Evolutionary conservation across 2,113 vertebrate genomes (phyloP).

Genomic region (Patagioenas fasciata): DNA sequence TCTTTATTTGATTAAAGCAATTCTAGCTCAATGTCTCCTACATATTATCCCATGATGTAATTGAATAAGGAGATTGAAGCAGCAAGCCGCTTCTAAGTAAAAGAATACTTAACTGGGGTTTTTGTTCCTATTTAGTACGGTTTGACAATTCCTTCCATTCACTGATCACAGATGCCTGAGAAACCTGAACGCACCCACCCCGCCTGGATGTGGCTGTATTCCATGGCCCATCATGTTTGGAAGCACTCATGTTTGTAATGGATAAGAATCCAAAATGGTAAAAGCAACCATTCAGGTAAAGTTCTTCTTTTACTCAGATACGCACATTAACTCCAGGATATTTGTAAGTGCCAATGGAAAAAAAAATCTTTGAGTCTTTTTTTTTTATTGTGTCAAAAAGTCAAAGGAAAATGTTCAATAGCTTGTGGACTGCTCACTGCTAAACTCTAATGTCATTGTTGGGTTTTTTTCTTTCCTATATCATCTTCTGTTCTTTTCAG

Average conservation of each 20-base stretch:
- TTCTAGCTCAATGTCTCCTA: constrained; percentile 21
- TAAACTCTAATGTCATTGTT: neutral
- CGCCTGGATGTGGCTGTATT: neutral
- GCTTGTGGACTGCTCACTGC: neutral
- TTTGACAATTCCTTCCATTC: constrained; percentile 59
- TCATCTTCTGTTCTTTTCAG: neutral
- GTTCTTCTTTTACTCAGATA: neutral
- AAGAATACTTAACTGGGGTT: constrained; percentile 45
- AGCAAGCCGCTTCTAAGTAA: constrained; percentile 58
- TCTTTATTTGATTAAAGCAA: constrained; percentile 35
- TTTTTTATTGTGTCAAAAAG: neutral
- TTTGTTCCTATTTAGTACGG: constrained; percentile 45
- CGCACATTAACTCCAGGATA: neutral
- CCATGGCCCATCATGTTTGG: neutral
- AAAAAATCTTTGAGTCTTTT: neutral
- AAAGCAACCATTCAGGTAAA: neutral
- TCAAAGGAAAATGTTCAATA: neutral
- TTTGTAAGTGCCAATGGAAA: neutral
- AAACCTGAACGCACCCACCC: neutral
- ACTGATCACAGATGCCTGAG: neutral
- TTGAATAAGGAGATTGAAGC: constrained; percentile 24
- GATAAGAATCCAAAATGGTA: neutral
- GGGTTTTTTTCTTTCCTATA: neutral
- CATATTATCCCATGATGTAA: constrained; percentile 39
- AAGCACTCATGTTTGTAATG: neutral